Percentiles rank a stretch among this genome's conserved stretches.
Evolutionary conservation across 2,113 vertebrate species (phyloP).

Genomic region (Pachyramphus minor): DNA sequence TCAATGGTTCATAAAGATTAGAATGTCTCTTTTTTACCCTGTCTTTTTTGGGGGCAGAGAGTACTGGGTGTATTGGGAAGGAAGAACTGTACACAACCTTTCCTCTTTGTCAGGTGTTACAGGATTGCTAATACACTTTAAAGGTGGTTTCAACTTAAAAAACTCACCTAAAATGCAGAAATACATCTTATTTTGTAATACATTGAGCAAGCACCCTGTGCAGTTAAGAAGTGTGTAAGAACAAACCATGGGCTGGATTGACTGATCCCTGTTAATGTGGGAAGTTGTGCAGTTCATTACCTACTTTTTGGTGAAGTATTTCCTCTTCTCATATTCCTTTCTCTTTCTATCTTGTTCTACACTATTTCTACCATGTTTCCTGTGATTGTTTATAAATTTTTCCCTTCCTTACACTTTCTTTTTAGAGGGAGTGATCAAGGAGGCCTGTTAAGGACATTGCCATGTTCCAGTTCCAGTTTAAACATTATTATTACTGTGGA

Average conservation of each 20-base stretch:
- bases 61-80: neutral
- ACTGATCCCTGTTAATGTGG: neutral
- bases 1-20: neutral
- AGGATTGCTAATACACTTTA: neutral
- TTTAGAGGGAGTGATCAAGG: neutral
- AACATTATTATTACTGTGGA: neutral
- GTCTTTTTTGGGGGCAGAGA: constrained; percentile 16
- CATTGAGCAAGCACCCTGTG: neutral
- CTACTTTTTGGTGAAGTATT: neutral
- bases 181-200: neutral
- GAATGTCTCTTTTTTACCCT: neutral
- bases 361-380: neutral
- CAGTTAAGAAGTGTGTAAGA: neutral
- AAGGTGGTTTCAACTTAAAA: neutral
- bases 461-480: neutral
- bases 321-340: neutral
- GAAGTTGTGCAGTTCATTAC: neutral
- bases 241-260: neutral
- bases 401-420: neutral
- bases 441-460: neutral
- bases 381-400: neutral
- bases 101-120: neutral
- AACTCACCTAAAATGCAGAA: neutral
- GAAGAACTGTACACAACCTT: constrained; percentile 16
- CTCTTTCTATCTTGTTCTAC: neutral